Evolutionary conservation across 2,113 vertebrate genomes (phyloP), one percentile per base, ranked within the genome.

Genomic region (Gulo gulo): DNA sequence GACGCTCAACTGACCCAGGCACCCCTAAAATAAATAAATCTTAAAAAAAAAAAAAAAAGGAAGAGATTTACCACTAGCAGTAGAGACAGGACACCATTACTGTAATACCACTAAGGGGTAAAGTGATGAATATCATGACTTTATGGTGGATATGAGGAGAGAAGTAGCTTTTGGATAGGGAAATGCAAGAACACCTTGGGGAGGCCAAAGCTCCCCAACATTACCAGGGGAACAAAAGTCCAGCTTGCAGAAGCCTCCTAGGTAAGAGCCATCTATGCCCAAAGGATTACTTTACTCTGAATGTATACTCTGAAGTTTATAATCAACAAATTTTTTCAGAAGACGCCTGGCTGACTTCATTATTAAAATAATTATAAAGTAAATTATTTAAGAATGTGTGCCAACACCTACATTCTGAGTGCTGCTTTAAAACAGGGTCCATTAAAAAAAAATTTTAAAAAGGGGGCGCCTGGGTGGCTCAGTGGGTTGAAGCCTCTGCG

Each of bases 321-420:
- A 82, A 39, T 11, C 2, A 7, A 45, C 79, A 90, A 52, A 45
- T 81, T 45, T 91, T 76, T 95, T 79, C 24, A 90, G 50, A 93
- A 88, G 80, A 80, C 34, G 42, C 18, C 50, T 79, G 39, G 13
- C 57, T 88, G 69, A 95, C 80, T 91, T 95, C 45, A 91, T 81
- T 76, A 91, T 6, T 50, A 50, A 95, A 87, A 88, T 57, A 29
- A 65, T 86, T 88, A 93, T 78, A 91, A 91, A 80, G 71, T 74
- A 88, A 87, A 52, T 94, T 91, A 94, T 24, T 29, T 80, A 94
- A 95, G 89, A 74, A 81, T 69, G 29, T 76, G 20, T 83, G 36
- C 57, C 24, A 71, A 94, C 71, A 76, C 63, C 84, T 90, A 84
- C 76, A 79, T 91, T 93, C 81, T 63, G 36, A 67, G 67, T 24